phyloP scores from a whole-genome alignment of 2,797 vertebrate genomes.

The Tragopan temminckii region DNA sequence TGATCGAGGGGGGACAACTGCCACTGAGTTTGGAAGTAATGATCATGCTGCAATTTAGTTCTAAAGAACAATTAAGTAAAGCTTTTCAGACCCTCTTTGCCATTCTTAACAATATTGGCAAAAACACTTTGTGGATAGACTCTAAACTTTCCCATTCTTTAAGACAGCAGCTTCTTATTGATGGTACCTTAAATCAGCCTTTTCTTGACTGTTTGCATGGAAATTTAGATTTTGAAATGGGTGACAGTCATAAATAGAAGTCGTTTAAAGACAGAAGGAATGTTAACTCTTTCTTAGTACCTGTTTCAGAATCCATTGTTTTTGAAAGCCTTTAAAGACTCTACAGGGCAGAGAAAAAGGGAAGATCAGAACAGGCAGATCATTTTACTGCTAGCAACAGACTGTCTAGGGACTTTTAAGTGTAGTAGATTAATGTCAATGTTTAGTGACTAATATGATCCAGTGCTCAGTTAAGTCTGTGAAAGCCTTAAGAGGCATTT shows the following conservation, averaged over 20 bases:
- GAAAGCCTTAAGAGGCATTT: not conserved
- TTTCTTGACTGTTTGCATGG: not conserved
- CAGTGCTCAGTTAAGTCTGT: not conserved
- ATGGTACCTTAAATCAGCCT: not conserved
- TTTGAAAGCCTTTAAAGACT: not conserved
- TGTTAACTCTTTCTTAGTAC: not conserved
- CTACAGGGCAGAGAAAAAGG: not conserved
- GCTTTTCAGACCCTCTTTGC: not conserved
- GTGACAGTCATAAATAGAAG: slow-evolving; percentile 20
- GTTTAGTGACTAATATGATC: not conserved
- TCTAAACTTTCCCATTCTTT: not conserved
- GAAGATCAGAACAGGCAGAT: not conserved
- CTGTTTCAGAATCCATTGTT: not conserved
- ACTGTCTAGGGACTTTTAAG: not conserved
- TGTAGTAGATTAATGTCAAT: not conserved
- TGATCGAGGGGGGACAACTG: slow-evolving; percentile 16
- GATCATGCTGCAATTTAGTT: not conserved
- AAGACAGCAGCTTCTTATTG: slow-evolving; percentile 7
- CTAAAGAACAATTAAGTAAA: not conserved
- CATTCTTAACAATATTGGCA: not conserved
- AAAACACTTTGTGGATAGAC: not conserved
- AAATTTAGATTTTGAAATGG: slow-evolving; percentile 3
- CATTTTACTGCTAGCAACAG: not conserved
- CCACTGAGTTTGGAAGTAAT: not conserved
- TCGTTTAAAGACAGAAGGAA: not conserved